A percentile compares a stretch with the other conserved stretches of the same genome.
Evolutionary conservation across 2,888 invertebrate species (phyloP).

Genomic region (Netelia melanura): DNA sequence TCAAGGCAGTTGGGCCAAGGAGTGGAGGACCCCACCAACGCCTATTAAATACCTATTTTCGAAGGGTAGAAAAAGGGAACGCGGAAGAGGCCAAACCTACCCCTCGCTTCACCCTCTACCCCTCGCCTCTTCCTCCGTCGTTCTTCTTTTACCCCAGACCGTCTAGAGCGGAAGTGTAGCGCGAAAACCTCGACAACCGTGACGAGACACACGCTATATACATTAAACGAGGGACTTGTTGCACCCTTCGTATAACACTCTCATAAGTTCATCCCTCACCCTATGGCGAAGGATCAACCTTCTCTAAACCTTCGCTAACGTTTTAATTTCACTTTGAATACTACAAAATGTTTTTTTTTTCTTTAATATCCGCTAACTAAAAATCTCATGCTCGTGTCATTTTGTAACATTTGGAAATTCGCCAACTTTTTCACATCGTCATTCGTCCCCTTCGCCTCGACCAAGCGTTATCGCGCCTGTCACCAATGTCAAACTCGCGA

Average conservation of each 20-base stretch:
- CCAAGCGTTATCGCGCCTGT: too few species aligned
- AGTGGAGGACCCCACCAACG: slow-evolving; percentile 24
- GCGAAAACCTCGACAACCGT: slow-evolving; percentile 49
- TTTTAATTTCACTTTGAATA: too few species aligned
- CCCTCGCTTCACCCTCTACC: neutral
- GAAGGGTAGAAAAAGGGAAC: slow-evolving; percentile 45
- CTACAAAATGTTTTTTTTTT: too few species aligned
- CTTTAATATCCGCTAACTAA: too few species aligned
- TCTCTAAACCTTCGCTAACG: neutral
- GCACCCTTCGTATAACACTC: slow-evolving; percentile 51
- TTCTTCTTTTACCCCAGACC: slow-evolving; percentile 5
- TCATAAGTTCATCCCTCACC: slow-evolving; percentile 50
- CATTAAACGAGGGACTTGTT: slow-evolving; percentile 71
- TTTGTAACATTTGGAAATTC: too few species aligned
- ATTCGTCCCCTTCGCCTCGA: too few species aligned
- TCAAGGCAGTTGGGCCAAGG: slow-evolving; percentile 21
- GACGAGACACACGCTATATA: slow-evolving; percentile 14
- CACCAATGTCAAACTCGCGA: too few species aligned
- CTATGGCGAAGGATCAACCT: neutral
- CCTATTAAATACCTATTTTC: slow-evolving; percentile 67
- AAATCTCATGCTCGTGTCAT: too few species aligned
- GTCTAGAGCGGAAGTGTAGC: slow-evolving; percentile 38
- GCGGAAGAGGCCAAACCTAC: neutral
- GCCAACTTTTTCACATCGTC: too few species aligned
- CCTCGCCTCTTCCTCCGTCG: neutral